Evolutionary conservation across 2,113 vertebrate genomes (phyloP).

Genomic region (Oxygymnocypris stewartii): DNA sequence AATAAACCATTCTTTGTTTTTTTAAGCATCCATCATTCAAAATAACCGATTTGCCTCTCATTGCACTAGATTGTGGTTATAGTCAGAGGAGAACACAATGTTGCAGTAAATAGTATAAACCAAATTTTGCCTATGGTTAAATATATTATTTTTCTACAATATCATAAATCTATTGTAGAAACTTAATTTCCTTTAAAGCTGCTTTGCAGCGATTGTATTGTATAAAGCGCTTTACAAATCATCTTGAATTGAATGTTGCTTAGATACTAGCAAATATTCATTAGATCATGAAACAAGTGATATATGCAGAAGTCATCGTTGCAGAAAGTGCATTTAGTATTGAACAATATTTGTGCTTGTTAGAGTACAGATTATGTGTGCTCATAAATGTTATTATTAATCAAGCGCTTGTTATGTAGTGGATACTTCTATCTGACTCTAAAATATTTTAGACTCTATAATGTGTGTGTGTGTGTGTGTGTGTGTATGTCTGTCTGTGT

Average conservation of each 20-base stretch:
- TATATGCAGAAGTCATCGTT: not conserved
- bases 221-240: too few species aligned
- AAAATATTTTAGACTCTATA: too few species aligned
- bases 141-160: too few species aligned
- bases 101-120: too few species aligned
- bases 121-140: too few species aligned
- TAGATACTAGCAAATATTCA: not conserved
- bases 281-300: constrained; percentile 11
- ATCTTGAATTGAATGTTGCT: too few species aligned
- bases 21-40: not conserved
- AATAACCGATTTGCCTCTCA: not conserved
- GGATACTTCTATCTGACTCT: not conserved
- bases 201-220: too few species aligned
- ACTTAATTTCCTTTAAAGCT: too few species aligned
- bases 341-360: not conserved
- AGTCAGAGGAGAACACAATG: not conserved
- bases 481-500: too few species aligned
- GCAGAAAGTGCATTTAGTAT: not conserved
- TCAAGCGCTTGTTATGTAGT: not conserved
- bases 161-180: too few species aligned
- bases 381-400: constrained; percentile 10
- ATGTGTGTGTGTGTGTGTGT: too few species aligned
- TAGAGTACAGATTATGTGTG: not conserved
- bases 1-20: not conserved
- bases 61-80: not conserved